Evolutionary conservation across 2,797 vertebrate genomes (phyloP).

Genomic region (Brotula barbata): DNA sequence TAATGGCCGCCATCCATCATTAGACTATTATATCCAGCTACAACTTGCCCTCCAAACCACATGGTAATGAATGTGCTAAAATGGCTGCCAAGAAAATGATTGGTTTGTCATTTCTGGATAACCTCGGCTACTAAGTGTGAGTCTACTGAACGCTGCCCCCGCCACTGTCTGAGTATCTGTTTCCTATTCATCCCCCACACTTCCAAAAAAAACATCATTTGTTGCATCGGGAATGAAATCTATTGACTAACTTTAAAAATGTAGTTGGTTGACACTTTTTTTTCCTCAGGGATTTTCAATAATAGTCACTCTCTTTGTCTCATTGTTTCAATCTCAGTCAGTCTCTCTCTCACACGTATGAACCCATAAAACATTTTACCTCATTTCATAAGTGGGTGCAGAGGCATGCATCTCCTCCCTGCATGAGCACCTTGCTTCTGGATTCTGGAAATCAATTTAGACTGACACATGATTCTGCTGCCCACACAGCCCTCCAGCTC

Average conservation of each 20-base stretch:
- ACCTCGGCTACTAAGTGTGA: slow-evolving; percentile 28
- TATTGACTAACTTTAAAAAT: slow-evolving; percentile 16
- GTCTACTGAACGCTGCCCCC: too few relatives aligned
- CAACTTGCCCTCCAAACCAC: slow-evolving; percentile 44
- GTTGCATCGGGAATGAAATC: slow-evolving; percentile 10
- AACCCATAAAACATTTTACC: slow-evolving; percentile 44
- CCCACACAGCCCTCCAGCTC: slow-evolving; percentile 66
- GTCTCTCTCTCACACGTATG: too few relatives aligned
- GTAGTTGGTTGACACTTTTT: slow-evolving; percentile 16
- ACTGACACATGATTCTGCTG: slow-evolving; percentile 53
- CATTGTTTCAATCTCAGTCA: too few relatives aligned
- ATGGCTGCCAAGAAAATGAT: slow-evolving; percentile 50
- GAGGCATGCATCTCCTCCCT: slow-evolving; percentile 40
- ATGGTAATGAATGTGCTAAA: slow-evolving; percentile 66
- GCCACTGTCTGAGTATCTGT: background rate
- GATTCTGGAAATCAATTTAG: slow-evolving; percentile 72
- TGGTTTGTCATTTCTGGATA: slow-evolving; percentile 51
- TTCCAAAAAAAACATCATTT: too few relatives aligned
- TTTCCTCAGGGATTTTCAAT: too few relatives aligned
- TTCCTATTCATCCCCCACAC: too few relatives aligned
- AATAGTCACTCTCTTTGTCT: too few relatives aligned
- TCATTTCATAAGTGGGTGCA: slow-evolving; percentile 50
- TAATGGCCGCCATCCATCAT: slow-evolving; percentile 59
- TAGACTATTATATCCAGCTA: slow-evolving; percentile 45
- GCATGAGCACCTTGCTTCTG: slow-evolving; percentile 47